These are phyloP conservation scores for Pseudococcus jackbeardsleyi DNA, from an alignment of 2,888 invertebrate species.

Conservation along the genomic window DNA sequence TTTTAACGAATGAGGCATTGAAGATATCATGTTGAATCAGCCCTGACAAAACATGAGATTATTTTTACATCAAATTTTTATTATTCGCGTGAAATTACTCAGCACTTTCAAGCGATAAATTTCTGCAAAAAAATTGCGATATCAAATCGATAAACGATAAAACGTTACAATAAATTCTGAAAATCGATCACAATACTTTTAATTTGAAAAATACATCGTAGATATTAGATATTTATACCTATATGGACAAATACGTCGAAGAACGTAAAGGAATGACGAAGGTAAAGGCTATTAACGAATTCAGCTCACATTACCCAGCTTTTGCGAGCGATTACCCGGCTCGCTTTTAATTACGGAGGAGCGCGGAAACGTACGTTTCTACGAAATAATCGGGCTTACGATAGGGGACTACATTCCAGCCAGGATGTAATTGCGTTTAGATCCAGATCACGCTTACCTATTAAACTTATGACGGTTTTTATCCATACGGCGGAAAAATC, in stretches of 20 bases:
- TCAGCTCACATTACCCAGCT: constrained; percentile 28
- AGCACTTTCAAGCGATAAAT: too few relatives aligned
- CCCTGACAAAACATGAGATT: too few relatives aligned
- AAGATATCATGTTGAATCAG: too few relatives aligned
- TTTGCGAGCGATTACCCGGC: constrained; percentile 26
- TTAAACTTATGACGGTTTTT: constrained; percentile 51
- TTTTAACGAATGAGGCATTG: too few relatives aligned
- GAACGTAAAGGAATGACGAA: neutral
- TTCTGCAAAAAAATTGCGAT: too few relatives aligned
- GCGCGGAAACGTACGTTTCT: constrained; percentile 2
- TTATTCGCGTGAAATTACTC: too few relatives aligned
- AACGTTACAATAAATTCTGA: too few relatives aligned
- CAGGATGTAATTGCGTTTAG: constrained; percentile 9
- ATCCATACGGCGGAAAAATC: constrained; percentile 50
- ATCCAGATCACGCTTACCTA: constrained; percentile 52
- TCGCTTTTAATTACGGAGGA: constrained; percentile 4
- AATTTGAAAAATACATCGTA: too few relatives aligned
- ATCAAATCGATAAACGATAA: too few relatives aligned
- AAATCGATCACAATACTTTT: too few relatives aligned
- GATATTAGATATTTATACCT: too few relatives aligned
- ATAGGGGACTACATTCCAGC: constrained; percentile 25
- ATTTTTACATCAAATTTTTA: too few relatives aligned
- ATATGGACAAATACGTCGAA: neutral
- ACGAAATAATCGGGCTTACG: constrained; percentile 4
- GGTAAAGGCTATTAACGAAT: constrained; percentile 20